Base-by-base conservation (phyloP, 2,113 vertebrate species). In the Caranx melampygus region DNA sequence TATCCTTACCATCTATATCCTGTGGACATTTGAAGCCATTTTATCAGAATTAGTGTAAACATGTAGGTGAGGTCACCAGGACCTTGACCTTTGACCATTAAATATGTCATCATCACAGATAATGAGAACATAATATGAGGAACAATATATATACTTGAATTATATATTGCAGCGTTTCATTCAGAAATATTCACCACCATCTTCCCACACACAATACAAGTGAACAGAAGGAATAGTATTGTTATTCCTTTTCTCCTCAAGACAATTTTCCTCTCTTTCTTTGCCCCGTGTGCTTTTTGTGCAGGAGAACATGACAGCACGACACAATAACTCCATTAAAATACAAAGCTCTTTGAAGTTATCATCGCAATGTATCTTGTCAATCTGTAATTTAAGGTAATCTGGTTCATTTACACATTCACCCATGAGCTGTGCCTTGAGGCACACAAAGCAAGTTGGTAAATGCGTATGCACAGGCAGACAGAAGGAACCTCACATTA, bases 251-350 rank as follows among this genome's bases (percentile, higher is more conserved):
- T 44, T 35, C n/a, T 60, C 31, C 21, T 7, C 40, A 26, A 59
- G 18, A 34, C n/a, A 37, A 21, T 70, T 47, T 35, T 5, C 34
- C 44, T 16, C n/a, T 12, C 8, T 0, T 54, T 44, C 7, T 35
- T 42, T 37, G 1, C 14, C 31, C 21, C 51, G 40, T 59, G 2
- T 60, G 6, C 11, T 52, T 44, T 69, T 49, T 35, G 13, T 35
- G 60, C 26, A 60, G 7, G 20, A 49, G 33, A 65, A 55, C 7
- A 12, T 61, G 60, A 75, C 72, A 21, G 26, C 3, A 49, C 67
- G 66, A 49, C 35, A n/a, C 21, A 72, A 21, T 75, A 18, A 66
- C 54, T 66, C 61, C 54, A 77, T 77, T 62, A 40, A 11, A 70
- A 40, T n/a, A 26, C 55, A 54, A 60, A 72, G 40, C 20, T 31